Percentiles rank a stretch among this genome's conserved stretches.
phyloP scores from a whole-genome alignment of 2,888 invertebrate genomes.

The Tricholauxania praeusta region DNA sequence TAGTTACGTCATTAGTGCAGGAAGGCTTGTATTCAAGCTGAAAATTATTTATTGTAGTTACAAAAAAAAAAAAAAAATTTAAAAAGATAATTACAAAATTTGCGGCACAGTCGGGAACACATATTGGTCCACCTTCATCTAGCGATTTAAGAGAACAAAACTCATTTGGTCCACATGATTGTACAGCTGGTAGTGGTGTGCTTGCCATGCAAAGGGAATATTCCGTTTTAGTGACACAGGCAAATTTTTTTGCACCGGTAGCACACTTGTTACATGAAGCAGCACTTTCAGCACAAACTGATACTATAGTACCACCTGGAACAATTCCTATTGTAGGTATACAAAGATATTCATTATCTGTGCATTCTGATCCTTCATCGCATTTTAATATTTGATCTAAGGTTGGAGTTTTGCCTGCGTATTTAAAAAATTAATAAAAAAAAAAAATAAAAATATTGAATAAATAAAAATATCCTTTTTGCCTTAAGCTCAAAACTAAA shows the following conservation, averaged over 20 bases:
- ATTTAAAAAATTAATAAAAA: too few species aligned
- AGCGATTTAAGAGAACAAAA: slow-evolving; percentile 10
- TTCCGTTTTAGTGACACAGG: slow-evolving; percentile 19
- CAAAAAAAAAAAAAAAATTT: background rate
- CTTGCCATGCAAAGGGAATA: background rate
- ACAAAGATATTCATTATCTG: background rate
- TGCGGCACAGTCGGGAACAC: slow-evolving; percentile 1
- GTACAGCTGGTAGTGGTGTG: background rate
- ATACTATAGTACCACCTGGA: background rate
- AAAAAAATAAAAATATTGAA: too few species aligned
- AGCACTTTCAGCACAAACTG: background rate
- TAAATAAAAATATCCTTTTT: too few species aligned
- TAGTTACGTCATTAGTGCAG: slow-evolving; percentile 21
- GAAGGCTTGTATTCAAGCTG: slow-evolving; percentile 12
- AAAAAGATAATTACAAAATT: background rate
- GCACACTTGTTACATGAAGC: background rate
- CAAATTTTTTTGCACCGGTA: background rate
- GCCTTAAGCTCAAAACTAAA: too few species aligned
- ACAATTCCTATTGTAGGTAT: background rate
- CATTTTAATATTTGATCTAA: background rate
- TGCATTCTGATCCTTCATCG: background rate
- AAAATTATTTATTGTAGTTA: background rate
- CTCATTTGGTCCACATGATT: background rate
- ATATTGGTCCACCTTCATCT: background rate
- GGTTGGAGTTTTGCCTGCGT: too few species aligned